Base-by-base conservation (phyloP, 1,140 invertebrate species). In the Drosophila serrata region DNA sequence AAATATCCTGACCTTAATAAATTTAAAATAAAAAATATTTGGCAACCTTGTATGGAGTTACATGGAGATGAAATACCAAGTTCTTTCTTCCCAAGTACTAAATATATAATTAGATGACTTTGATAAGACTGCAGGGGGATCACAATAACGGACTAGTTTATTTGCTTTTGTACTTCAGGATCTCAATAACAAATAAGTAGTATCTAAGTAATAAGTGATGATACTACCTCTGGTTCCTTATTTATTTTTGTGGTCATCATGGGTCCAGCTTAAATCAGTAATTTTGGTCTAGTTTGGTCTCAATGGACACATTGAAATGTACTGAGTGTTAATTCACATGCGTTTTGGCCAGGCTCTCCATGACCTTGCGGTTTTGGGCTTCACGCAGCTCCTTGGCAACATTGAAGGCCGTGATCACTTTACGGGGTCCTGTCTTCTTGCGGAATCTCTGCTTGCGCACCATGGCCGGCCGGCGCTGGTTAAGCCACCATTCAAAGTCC, bases 401-500 rank as follows among this genome's bases (percentile, higher is more conserved):
- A 6, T 29, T 29, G 15, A 72, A 72, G 35, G 68, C 68, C 3
- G 65, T 72, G n/a, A 72, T 35, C 9, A 29, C 51, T 12, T 72
- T 70, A 3, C 67, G 35, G 6, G 33, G 15, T 13, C 11, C 68
- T 1, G 35, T 9, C 43, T 58, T 12, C 29, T 53, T 12, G 2
- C 49, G 68, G 65, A 40, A 72, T 24, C 68, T 68, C 42, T 72
- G 68, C n/a, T 70, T 27, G n/a, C 64, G 64, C 27, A 57, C 68
- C 6, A 57, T 17, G 27, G 57, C 40, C 15, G 68, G 68, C 5
- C 68, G 67, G n/a, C 65, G 65, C 31, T 72, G 65, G 33, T 72
- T 70, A 12, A 75, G 37, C 73, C 73, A 75, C 73, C 73, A 75
- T n/a, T 13, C 31, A 0, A 75, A 64, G 45, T 75, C 73, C 6